These are phyloP conservation scores for Rhaphigaster nebulosa DNA, from an alignment of 2,888 invertebrate genomes.

Conservation along the genomic window DNA sequence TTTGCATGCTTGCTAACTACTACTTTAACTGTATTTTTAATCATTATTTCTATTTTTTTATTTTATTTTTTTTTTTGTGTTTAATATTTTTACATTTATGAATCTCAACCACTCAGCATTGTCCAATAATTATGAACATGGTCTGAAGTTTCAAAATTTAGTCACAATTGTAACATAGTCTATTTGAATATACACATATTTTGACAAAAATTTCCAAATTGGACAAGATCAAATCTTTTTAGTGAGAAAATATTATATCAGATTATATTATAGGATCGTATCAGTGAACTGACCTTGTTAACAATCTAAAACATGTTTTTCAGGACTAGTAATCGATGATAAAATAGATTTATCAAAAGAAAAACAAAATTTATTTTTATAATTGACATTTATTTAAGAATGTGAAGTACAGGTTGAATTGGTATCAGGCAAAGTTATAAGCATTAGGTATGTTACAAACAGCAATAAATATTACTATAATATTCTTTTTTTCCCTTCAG, in stretches of 20 bases:
- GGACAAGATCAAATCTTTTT: not conserved
- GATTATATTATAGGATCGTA: not conserved
- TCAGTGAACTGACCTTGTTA: not conserved
- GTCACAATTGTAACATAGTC: no score
- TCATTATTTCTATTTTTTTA: no score
- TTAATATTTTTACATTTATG: no score
- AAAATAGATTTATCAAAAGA: not conserved
- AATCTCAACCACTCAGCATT: no score
- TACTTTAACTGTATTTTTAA: no score
- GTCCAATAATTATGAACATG: no score
- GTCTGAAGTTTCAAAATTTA: no score
- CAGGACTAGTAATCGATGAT: not conserved
- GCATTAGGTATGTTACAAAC: not conserved
- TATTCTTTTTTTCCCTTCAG: constrained; percentile 11
- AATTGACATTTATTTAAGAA: not conserved
- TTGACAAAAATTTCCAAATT: no score
- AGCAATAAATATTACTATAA: not conserved
- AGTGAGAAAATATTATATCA: not conserved
- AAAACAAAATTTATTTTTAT: not conserved
- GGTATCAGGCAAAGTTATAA: not conserved
- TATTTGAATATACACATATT: no score
- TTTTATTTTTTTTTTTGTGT: no score
- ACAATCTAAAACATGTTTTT: not conserved
- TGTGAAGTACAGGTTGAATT: constrained; percentile 22
- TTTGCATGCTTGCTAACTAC: no score